Percentiles rank a stretch among this genome's conserved stretches.
These are phyloP conservation scores for Chionomys nivalis DNA, from an alignment of 2,113 vertebrate genomes.

Conservation along the genomic window DNA sequence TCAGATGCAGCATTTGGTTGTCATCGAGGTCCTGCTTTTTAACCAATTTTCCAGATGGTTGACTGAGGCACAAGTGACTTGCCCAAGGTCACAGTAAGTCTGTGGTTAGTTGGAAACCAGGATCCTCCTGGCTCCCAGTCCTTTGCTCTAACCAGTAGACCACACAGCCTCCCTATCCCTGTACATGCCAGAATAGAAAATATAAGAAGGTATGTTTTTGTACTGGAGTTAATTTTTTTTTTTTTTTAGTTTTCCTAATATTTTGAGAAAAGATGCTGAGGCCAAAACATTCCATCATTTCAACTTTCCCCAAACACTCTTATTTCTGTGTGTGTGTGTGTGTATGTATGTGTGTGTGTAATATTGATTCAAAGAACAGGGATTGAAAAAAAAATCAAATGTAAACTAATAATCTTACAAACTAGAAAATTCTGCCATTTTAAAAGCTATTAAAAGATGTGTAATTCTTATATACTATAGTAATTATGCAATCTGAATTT, in stretches of 20 bases:
- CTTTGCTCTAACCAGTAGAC: slow-evolving; percentile 58
- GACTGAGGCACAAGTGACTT: slow-evolving; percentile 41
- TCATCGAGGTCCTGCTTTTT: slow-evolving; percentile 58
- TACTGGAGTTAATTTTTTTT: slow-evolving; percentile 44
- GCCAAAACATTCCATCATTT: slow-evolving; percentile 78
- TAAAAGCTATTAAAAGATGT: accelerated
- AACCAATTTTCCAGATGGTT: slow-evolving; percentile 52
- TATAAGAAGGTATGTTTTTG: slow-evolving; percentile 55
- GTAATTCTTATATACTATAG: not conserved
- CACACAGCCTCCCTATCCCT: slow-evolving; percentile 23
- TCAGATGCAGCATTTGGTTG: slow-evolving; percentile 46
- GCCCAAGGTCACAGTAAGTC: slow-evolving; percentile 69
- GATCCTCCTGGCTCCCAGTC: slow-evolving; percentile 54
- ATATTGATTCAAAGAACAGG: slow-evolving; percentile 30
- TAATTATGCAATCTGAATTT: not conserved
- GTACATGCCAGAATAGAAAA: slow-evolving; percentile 57
- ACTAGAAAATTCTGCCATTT: slow-evolving; percentile 49
- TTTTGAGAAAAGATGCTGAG: slow-evolving; percentile 67
- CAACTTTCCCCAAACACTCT: slow-evolving; percentile 65
- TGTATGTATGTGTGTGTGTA: not conserved
- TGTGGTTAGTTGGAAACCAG: slow-evolving; percentile 55
- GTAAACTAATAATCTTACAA: not conserved
- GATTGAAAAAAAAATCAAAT: not conserved
- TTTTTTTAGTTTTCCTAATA: slow-evolving; percentile 43
- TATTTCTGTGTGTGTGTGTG: not conserved